A percentile compares a stretch with the other conserved stretches of the same genome.
Conservation (phyloP, 2,113 vertebrate genomes). For the Puffinus mauretanicus region DNA sequence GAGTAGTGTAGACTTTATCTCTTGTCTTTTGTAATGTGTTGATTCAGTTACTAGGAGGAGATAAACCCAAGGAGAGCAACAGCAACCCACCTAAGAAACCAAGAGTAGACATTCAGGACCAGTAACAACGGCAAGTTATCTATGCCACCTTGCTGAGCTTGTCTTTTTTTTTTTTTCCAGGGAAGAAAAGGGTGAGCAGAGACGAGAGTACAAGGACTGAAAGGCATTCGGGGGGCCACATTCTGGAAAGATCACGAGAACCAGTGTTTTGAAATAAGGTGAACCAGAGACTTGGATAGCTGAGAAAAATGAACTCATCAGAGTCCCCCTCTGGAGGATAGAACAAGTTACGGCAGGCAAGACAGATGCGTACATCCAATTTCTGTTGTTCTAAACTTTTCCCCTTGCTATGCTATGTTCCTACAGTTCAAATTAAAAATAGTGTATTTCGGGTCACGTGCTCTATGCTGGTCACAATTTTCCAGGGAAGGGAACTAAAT, state of each 20-base stretch:
- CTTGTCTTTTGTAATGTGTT: neutral
- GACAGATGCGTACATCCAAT: neutral
- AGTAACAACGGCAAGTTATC: neutral
- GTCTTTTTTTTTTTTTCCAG: neutral
- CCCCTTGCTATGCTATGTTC: neutral
- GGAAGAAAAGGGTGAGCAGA: neutral
- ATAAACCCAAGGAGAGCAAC: neutral
- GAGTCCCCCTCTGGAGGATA: neutral
- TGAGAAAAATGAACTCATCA: neutral
- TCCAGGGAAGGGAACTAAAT: neutral
- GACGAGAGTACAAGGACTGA: neutral
- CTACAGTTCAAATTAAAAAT: neutral
- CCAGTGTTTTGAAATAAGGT: neutral
- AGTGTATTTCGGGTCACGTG: neutral
- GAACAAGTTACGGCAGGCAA: neutral
- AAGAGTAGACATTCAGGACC: neutral
- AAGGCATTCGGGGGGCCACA: neutral
- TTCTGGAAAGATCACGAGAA: neutral
- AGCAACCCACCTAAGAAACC: neutral
- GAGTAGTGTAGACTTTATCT: neutral
- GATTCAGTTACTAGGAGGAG: neutral
- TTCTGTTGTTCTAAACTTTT: conserved; percentile 30
- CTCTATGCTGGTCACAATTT: neutral
- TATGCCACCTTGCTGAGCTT: neutral
- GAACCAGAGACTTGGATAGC: neutral